Base-by-base conservation (phyloP, 1,140 invertebrate genomes). In the Lethrus apterus region DNA sequence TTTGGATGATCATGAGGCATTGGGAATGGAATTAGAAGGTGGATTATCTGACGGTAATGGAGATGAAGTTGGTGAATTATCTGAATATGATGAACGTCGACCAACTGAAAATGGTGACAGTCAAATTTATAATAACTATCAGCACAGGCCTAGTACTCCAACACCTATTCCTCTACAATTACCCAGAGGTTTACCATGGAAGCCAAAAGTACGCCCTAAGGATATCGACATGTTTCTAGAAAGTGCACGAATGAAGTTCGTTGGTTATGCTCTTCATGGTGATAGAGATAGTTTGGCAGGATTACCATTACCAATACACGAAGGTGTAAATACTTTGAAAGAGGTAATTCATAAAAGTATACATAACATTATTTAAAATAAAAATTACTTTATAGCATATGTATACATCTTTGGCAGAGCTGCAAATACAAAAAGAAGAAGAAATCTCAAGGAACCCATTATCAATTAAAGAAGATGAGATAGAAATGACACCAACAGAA, bases 131-230 rank as follows among this genome's bases (percentile, higher is more conserved):
- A 64, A 53, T 60, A 63, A 42, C 40, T 42, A 48, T 36, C 55
- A 64, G 58, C 51, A 55, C 14, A 66, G 70, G 54, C 71, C 36
- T 40, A 65, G 64, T 23, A 74, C 71, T 21, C 73, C 75, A 29
- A 62, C 64, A 18, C 58, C 67, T 8, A 47, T 48, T 15, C 70
- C 68, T 46, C 11, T 50, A 10, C 51, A 46, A 11, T 3, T 21
- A 51, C 58, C 54, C 21, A 69, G 68, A 59, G 61, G 83, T 46
- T 73, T 98, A 50, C 93, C 94, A 1, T 98, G 93, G 94, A 81
- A 84, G 51, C 92, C 93, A 5, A 98, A 98, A 79, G 93, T 97
- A n/a, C 73, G 90, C 15, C 85, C 91, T 60, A 90, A 88, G 70
- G 91, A 95, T 65, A 83, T 96, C 33, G 90, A 97, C 58, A 73